These are phyloP conservation scores for Caenorhabditis sp. DNA, from an alignment of 2,888 invertebrate genomes.

Conservation along the genomic window DNA sequence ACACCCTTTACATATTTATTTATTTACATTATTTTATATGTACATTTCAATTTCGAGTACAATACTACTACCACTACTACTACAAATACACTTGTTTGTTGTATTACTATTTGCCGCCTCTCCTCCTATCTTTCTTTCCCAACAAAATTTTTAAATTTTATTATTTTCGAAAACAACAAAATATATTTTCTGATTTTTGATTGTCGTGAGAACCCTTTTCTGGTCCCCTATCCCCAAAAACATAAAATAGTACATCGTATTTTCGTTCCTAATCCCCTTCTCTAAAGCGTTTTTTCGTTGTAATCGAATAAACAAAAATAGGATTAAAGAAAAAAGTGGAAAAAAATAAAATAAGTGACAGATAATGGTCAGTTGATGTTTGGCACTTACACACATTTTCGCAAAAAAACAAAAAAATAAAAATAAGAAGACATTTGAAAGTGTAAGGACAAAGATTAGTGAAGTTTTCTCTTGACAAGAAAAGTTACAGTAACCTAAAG, in stretches of 20 bases:
- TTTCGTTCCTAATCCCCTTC: neutral
- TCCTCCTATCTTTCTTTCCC: neutral
- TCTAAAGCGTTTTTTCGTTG: neutral
- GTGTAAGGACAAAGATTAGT: no score
- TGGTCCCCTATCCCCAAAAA: no score
- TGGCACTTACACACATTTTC: neutral
- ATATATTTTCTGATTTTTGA: no score
- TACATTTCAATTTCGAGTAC: neutral
- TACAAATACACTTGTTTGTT: no score
- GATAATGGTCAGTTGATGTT: neutral
- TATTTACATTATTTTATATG: neutral
- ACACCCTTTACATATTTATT: neutral
- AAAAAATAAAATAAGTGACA: neutral
- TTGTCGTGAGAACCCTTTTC: no score
- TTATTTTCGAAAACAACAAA: neutral
- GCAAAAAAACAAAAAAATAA: neutral
- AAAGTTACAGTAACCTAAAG: no score
- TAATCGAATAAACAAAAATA: constrained; percentile 1
- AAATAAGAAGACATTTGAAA: no score
- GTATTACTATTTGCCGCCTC: neutral
- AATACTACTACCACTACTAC: neutral
- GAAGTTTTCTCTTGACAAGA: no score
- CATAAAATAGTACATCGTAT: neutral
- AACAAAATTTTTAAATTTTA: neutral
- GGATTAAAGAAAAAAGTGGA: neutral